phyloP scores from a whole-genome alignment of 2,888 invertebrate species.

The Ferrisia virgata region DNA sequence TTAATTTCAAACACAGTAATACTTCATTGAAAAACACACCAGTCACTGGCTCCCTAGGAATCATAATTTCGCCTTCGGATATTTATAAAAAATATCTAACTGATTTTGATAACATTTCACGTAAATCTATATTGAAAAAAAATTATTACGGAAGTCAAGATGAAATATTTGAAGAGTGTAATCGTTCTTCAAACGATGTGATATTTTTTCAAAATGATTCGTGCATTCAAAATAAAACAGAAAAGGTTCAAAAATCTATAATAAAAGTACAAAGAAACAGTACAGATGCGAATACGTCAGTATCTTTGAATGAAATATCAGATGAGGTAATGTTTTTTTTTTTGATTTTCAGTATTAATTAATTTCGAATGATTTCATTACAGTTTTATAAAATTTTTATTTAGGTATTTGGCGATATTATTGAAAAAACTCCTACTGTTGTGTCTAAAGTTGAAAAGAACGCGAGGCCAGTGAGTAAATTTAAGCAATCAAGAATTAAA shows the following conservation, averaged over 20 bases:
- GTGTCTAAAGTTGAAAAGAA: not conserved
- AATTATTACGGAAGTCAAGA: not conserved
- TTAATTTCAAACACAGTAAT: not conserved
- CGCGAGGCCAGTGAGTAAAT: not conserved
- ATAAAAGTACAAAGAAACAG: not conserved
- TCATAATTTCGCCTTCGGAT: not conserved
- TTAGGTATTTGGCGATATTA: constrained; percentile 32
- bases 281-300: not conserved
- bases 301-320: not conserved
- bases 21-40: not conserved
- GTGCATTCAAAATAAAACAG: not conserved
- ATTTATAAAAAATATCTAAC: not conserved
- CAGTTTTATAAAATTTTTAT: not conserved
- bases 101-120: not conserved
- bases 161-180: not conserved
- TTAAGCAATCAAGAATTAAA: not conserved
- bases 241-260: not conserved
- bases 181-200: not conserved
- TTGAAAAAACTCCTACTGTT: constrained; percentile 4
- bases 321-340: not conserved
- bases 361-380: not conserved
- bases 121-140: constrained; percentile 31
- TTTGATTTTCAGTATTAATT: not conserved
- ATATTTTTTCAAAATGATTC: not conserved
- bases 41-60: not conserved